Evolutionary conservation across 2,113 vertebrate genomes (phyloP), one percentile per base, ranked within the genome.

Genomic region (Collichthys lucidus): DNA sequence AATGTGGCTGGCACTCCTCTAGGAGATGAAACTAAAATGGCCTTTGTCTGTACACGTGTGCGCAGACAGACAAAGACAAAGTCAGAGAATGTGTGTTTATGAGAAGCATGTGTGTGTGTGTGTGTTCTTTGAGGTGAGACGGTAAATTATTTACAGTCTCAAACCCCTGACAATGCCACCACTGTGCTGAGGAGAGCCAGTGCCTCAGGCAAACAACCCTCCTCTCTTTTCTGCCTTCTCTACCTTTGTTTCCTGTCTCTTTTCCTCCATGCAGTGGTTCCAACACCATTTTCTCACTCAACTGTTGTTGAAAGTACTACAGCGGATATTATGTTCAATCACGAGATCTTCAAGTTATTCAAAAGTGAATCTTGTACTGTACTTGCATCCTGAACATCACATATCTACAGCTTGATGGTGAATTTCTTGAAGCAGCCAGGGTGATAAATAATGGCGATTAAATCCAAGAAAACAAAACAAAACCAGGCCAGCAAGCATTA

Each of bases 101-200:
- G 19, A 29, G 46, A 53, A 20, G 29, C 10, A 24, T 74, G 73
- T 80, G 76, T 2, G 5, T 16, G 16, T 61, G 67, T 65, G 83
- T 80, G 72, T 85, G 65, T 75, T 44, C 7, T 74, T 66, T 75
- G 78, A 65, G 79, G 55, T 24, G 67, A 78, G 78, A 57, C 2
- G 11, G 68, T 93, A 75, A 92, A 93, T 92, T 86, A 93, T 92
- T 93, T 86, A 93, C 80, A 69, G 57, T 79, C 78, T 84, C 75
- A 85, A 91, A 80, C 82, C 67, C 82, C 82, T 73, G 79, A 85
- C 80, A 74, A 72, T n/a, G 66, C 77, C 81, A 78, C 68, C 65
- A 47, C 62, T 55, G 71, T 77, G 81, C 80, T 73, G 78, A 49
- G 22, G 79, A 80, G 77, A 67, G 71, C 59, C 65, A 72, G 67